Evolutionary conservation across 1,140 invertebrate species (phyloP).

Genomic region (Drosophila asahinai): DNA sequence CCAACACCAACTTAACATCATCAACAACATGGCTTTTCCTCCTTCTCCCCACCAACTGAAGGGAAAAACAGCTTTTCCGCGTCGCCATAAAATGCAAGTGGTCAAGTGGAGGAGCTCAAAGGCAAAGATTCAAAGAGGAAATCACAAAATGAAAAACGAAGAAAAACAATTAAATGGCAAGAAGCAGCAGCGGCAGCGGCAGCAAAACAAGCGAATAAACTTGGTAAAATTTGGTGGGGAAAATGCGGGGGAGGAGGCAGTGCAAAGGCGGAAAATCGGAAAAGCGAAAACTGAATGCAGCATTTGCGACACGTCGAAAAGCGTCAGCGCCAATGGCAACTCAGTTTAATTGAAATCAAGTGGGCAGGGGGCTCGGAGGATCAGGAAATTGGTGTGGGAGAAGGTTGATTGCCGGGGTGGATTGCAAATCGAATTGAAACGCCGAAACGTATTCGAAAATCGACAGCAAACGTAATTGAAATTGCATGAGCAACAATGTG

Average conservation of each 20-base stretch:
- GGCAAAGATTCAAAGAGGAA: conserved; percentile 44
- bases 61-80: conserved; percentile 78
- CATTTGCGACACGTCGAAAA: conserved; percentile 80
- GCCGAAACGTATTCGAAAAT: conserved; percentile 79
- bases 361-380: conserved; percentile 10
- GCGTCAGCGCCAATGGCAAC: conserved; percentile 73
- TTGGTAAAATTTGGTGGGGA: conserved; percentile 26
- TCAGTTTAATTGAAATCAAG: conserved; percentile 83
- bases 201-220: conserved; percentile 80
- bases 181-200: conserved; percentile 19
- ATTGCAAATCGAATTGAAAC: conserved; percentile 78
- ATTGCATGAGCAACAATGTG: conserved; percentile 82
- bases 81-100: conserved; percentile 82
- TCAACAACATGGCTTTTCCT: conserved; percentile 73
- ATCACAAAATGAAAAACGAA: conserved; percentile 78
- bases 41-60: not conserved
- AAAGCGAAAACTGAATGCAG: conserved; percentile 57
- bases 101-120: conserved; percentile 55
- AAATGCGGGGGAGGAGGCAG: not conserved
- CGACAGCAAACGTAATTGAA: conserved; percentile 82
- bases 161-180: conserved; percentile 81
- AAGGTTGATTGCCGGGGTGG: conserved; percentile 33
- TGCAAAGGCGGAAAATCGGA: conserved; percentile 15
- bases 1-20: conserved; percentile 66
- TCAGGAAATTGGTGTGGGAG: not conserved